Conservation (phyloP, 2,797 vertebrate species). For the Scolopax bukidnonensis region DNA sequence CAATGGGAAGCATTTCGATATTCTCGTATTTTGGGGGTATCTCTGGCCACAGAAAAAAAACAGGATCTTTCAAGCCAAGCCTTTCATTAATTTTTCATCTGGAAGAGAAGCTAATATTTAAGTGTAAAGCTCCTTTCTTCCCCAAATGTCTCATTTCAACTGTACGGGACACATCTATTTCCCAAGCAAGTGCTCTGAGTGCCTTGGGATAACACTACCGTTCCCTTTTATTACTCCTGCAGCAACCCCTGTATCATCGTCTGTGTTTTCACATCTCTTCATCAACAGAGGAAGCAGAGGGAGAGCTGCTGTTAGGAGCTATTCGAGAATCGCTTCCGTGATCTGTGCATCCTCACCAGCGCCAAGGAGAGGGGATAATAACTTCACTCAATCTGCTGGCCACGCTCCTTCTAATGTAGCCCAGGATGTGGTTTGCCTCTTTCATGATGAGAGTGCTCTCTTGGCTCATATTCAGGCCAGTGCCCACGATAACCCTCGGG, state of each 20-base stretch:
- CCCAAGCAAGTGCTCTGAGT: background rate
- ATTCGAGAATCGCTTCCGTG: background rate
- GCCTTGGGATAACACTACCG: background rate
- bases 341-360: background rate
- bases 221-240: background rate
- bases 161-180: background rate
- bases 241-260: background rate
- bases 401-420: conserved; percentile 23
- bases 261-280: background rate
- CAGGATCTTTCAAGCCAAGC: background rate
- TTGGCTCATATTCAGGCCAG: background rate
- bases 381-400: background rate
- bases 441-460: background rate
- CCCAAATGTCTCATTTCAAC: background rate
- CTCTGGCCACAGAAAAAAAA: background rate
- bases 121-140: background rate
- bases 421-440: conserved; percentile 53
- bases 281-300: background rate
- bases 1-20: accelerated
- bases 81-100: conserved; percentile 15
- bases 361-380: background rate
- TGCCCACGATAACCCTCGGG: background rate
- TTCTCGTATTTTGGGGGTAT: background rate
- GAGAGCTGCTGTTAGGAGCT: background rate
- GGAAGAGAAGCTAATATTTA: background rate